A percentile compares a stretch with the other conserved stretches of the same genome.
Conservation (phyloP, 2,797 vertebrate species). For the Acestrorhynchus altus region DNA sequence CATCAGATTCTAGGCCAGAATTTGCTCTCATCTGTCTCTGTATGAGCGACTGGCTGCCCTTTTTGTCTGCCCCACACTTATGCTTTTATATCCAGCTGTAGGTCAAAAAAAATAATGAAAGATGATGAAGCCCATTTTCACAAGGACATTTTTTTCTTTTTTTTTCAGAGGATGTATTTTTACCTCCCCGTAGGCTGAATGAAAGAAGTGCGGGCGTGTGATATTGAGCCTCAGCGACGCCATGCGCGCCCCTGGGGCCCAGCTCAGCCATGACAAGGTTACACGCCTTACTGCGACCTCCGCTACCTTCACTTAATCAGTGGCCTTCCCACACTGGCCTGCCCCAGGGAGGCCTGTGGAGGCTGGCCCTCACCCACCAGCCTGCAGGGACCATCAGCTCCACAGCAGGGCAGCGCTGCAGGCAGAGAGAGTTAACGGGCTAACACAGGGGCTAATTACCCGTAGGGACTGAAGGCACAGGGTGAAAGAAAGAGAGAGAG, state of each 20-base stretch:
- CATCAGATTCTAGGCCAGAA: slow-evolving; percentile 65
- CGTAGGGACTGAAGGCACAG: slow-evolving; percentile 24
- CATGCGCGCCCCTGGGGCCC: slow-evolving; percentile 68
- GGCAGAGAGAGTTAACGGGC: slow-evolving; percentile 28
- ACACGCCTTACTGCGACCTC: slow-evolving; percentile 79
- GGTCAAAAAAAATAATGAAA: slow-evolving; percentile 53
- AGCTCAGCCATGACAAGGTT: slow-evolving; percentile 83
- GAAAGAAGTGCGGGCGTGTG: slow-evolving; percentile 49
- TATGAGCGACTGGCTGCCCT: slow-evolving; percentile 70
- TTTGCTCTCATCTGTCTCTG: slow-evolving; percentile 73
- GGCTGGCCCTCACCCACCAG: slow-evolving; percentile 6
- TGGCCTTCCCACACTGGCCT: slow-evolving; percentile 58
- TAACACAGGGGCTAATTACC: slow-evolving; percentile 55
- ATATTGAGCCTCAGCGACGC: slow-evolving; percentile 74
- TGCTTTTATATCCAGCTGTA: slow-evolving; percentile 71
- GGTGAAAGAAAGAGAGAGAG: neutral
- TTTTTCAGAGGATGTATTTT: slow-evolving; percentile 73
- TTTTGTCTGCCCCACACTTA: slow-evolving; percentile 74
- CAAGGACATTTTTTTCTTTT: slow-evolving; percentile 73
- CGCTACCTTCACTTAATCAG: slow-evolving; percentile 81
- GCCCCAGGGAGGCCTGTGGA: slow-evolving; percentile 57
- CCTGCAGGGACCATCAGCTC: slow-evolving; percentile 21
- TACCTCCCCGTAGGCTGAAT: slow-evolving; percentile 72
- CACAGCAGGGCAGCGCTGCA: slow-evolving; percentile 27
- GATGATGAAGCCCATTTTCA: slow-evolving; percentile 75